Percentiles rank a stretch among this genome's conserved stretches.
These are phyloP conservation scores for Mellivora capensis DNA, from an alignment of 2,113 vertebrate genomes.

Conservation along the genomic window DNA sequence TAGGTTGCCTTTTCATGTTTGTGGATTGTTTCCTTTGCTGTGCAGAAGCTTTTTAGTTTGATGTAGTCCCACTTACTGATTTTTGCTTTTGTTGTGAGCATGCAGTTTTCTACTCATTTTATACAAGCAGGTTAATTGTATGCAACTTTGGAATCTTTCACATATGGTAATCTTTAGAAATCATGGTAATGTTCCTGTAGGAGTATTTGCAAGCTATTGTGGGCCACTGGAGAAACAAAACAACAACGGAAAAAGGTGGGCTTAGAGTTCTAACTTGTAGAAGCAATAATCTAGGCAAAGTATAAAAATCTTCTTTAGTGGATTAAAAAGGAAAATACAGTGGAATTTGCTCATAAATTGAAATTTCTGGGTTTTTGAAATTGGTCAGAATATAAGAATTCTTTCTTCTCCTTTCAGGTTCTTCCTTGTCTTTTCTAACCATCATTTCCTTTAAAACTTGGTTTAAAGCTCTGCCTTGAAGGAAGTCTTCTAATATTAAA, in stretches of 20 bases:
- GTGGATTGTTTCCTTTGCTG: neutral
- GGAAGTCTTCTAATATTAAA: neutral
- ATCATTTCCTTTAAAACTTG: constrained; percentile 7
- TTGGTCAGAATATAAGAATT: neutral
- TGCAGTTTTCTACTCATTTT: neutral
- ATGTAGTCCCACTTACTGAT: neutral
- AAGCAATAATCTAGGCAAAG: neutral
- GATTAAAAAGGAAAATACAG: neutral
- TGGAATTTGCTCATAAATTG: neutral
- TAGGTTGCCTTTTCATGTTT: neutral
- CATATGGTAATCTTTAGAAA: neutral
- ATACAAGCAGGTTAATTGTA: neutral
- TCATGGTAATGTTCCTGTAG: neutral
- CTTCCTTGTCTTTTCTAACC: neutral
- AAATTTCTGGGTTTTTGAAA: neutral
- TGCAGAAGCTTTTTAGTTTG: neutral
- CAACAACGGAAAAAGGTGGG: neutral
- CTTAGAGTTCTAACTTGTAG: neutral
- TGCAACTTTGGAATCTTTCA: neutral
- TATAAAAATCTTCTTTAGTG: neutral
- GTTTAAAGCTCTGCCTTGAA: neutral
- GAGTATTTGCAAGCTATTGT: neutral
- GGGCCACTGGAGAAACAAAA: neutral
- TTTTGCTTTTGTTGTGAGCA: neutral
- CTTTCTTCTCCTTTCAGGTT: neutral